Evolutionary conservation across 2,113 vertebrate species (phyloP).

Genomic region (Gobius niger): DNA sequence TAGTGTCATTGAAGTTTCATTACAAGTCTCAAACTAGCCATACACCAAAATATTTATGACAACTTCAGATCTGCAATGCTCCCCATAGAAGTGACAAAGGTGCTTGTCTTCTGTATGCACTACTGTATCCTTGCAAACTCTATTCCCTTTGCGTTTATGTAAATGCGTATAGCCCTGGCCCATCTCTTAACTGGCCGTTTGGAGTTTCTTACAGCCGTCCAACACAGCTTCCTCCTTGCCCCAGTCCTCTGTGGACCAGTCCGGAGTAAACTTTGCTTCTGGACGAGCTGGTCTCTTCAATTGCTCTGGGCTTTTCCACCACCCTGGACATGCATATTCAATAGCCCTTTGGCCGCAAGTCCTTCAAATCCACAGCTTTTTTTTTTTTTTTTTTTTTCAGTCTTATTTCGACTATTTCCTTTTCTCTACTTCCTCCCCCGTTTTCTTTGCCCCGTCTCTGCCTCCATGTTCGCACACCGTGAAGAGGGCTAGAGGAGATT

Average conservation of each 20-base stretch:
- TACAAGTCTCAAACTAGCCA: background rate
- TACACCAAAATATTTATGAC: too few relatives aligned
- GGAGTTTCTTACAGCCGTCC: constrained; percentile 30
- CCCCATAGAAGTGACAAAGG: background rate
- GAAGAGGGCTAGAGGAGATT: constrained; percentile 67
- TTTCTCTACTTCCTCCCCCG: constrained; percentile 4
- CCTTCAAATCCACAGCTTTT: constrained; percentile 54
- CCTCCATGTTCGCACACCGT: constrained; percentile 35
- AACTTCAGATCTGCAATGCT: too few relatives aligned
- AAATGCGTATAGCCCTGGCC: background rate
- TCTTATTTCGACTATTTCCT: constrained; percentile 1
- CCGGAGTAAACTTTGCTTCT: constrained; percentile 56
- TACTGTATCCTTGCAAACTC: background rate
- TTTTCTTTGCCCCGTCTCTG: constrained; percentile 23
- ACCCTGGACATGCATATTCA: constrained; percentile 69
- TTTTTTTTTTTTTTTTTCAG: constrained; percentile 41
- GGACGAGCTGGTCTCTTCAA: constrained; percentile 47
- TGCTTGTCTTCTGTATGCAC: background rate
- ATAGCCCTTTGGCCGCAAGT: constrained; percentile 30
- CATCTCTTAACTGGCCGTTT: background rate
- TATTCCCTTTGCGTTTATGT: background rate
- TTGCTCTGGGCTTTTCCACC: constrained; percentile 57
- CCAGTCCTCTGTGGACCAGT: constrained; percentile 42
- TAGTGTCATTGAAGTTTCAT: background rate
- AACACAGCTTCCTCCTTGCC: constrained; percentile 36